Evolutionary conservation across 2,797 vertebrate genomes (phyloP), one percentile per base, ranked within the genome.

Genomic region (Eulemur albifrons): DNA sequence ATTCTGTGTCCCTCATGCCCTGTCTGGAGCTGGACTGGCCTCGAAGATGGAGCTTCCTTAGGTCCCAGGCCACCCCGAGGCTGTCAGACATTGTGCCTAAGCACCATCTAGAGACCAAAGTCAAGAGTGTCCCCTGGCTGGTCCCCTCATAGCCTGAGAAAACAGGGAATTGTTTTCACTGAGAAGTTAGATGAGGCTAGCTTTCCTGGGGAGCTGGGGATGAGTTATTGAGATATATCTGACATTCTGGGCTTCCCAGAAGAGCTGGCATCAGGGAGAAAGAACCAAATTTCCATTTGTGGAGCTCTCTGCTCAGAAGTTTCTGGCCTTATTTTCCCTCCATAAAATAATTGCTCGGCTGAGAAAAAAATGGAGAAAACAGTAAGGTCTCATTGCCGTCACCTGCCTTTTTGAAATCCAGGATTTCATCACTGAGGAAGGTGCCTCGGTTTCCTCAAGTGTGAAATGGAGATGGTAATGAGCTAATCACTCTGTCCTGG

Each of bases 171-270:
- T 67, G 40, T 70, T 95, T 69, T 84, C 82, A 73, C 12, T 45
- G 43, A 84, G 80, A 87, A 89, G 65, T 77, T 59, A 89, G 86
- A 88, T 73, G 73, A 59, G 86, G 86, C 75, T 35, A 57, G 77
- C 45, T 97, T 90, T 96, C 48, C 61, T n/a, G 54, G 75, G 91
- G 83, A 95, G 20, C 75, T 0, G 8, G 67, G 91, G 87, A 81
- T 45, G 85, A 92, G 75, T 95, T 77, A 89, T 73, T 96, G 83
- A 90, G 83, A 92, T 82, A 43, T 32, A 87, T 50, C 52, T 48
- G 80, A 97, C 90, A 84, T 54, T 63, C 83, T 91, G 89, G 45
- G 89, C 40, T 80, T 95, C 94, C 30, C 72, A 87, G 79, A 95
- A 95, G 91, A 93, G 65, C 10, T 25, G 67, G 21, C 85, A 20